Evolutionary conservation across 2,797 vertebrate species (phyloP).

Genomic region (Rhyacichthys aspro): DNA sequence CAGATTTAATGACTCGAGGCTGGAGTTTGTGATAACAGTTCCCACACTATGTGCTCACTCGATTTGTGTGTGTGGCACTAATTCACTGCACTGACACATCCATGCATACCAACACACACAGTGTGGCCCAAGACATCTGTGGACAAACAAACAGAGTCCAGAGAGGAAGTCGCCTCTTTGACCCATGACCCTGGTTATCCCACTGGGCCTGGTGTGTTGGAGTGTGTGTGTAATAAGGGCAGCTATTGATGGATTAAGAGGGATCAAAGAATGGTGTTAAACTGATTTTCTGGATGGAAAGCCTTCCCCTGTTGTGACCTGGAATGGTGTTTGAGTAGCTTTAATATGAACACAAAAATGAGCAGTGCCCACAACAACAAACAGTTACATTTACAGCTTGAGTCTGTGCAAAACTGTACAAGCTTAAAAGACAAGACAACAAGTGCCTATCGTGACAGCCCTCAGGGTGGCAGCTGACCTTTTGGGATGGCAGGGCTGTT

Average conservation of each 20-base stretch:
- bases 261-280: conserved; percentile 14
- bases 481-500: conserved; percentile 84
- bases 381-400: no score
- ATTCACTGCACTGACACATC: conserved; percentile 8
- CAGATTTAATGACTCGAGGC: neutral
- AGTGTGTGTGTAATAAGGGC: conserved; percentile 21
- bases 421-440: neutral
- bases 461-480: conserved; percentile 77
- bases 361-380: neutral
- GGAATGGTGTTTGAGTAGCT: neutral
- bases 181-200: no score
- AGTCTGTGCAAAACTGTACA: neutral
- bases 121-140: conserved; percentile 37
- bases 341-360: neutral
- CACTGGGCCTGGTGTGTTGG: no score
- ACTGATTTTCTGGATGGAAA: conserved; percentile 31
- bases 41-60: conserved; percentile 45
- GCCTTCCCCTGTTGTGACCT: conserved; percentile 2
- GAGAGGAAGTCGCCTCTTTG: no score
- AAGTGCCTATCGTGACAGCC: neutral
- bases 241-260: conserved; percentile 34
- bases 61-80: conserved; percentile 15
- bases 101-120: conserved; percentile 2
- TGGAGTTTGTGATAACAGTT: conserved; percentile 20
- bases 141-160: conserved; percentile 37